Base-by-base conservation (phyloP, 64 coral and sea anemone genomes). In the Porites australiensis region DNA sequence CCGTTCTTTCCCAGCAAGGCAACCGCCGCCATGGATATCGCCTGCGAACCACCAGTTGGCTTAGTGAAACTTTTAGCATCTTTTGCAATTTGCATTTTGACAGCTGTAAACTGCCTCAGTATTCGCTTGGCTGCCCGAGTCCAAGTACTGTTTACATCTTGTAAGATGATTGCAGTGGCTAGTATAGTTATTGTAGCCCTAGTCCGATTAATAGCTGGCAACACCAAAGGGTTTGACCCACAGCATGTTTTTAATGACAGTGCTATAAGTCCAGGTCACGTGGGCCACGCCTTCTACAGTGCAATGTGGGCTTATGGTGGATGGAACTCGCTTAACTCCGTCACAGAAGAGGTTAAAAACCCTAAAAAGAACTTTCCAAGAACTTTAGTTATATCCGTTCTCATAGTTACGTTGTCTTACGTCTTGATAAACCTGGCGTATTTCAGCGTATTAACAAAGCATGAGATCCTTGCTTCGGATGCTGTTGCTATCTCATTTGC, bases 231-330 rank as follows among this genome's bases (percentile, higher is more conserved):
- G 19, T 96, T 96, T 23, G 4, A 13, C 43, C 27, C 27, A 37
- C 77, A 88, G 16, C 50, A 75, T 27, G 70, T 75, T 22, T 96
- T 96, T 46, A 64, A 66, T 6, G 60, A 65, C 48, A 88, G 89
- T 58, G 53, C 58, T 44, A 74, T 61, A 3, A 67, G 58, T 46
- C 54, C 87, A 13, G 94, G 94, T 13, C 72, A 79, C 12, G 44
- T 96, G 13, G 94, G 86, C 12, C 94, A 96, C 62, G 94, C 94
- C 19, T 92, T 96, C 22, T 96, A 92, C 76, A 86, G 61, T 88
- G 94, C 44, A 2, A 81, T 92, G 77, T 96, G 94, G 94, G 90
- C 94, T 11, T 96, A 96, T 18, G 89, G 81, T 75, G 94, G 94
- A 15, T 96, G 89, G 89, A 84, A 49, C 18, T 43, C 77, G 10